Base-by-base conservation (phyloP, 2,113 vertebrate species). In the Columba janthina region DNA sequence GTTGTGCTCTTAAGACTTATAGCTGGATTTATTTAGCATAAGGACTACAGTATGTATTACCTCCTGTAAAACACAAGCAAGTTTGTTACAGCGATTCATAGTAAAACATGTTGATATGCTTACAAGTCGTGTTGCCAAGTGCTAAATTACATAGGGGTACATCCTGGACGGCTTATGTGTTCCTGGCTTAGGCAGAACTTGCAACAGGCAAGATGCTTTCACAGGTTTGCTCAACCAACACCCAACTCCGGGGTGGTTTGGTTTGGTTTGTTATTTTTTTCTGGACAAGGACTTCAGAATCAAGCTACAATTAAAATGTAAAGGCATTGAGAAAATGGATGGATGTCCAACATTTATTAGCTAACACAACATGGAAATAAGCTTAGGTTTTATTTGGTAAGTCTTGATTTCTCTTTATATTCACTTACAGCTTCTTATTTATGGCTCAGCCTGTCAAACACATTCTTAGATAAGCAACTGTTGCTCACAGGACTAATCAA, bases 391-490 rank as follows among this genome's bases (percentile, higher is more conserved):
- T 92, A 82, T 90, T 78, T 96, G 75, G 73, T 67, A 77, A 89
- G 38, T 54, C 61, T 95, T 69, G n/a, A 86, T 91, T 92, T 94
- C 58, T 94, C 61, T 65, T 75, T 84, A 61, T 89, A 91, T 78
- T 94, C 85, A 74, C 22, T n/a, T 85, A 76, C 51, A 93, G 81
- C 44, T 95, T 88, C 80, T 91, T 86, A 92, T 88, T 93, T 96
- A 90, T 86, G 94, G 96, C 94, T 90, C 94, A 93, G 62, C 73
- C 62, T 92, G 86, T 93, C 92, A 95, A 96, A 95, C 83, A 79
- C 92, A 85, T 92, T 78, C 93, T 94, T 60, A 89, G 87, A 93
- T 61, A 96, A 87, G 85, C 92, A 95, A 95, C 94, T 94, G 82
- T 94, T 93, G 88, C 82, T 96, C 94, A 85, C 53, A 92, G 85